These are phyloP conservation scores for Chrysolina oricalcia DNA, from an alignment of 2,888 invertebrate species.

Conservation along the genomic window DNA sequence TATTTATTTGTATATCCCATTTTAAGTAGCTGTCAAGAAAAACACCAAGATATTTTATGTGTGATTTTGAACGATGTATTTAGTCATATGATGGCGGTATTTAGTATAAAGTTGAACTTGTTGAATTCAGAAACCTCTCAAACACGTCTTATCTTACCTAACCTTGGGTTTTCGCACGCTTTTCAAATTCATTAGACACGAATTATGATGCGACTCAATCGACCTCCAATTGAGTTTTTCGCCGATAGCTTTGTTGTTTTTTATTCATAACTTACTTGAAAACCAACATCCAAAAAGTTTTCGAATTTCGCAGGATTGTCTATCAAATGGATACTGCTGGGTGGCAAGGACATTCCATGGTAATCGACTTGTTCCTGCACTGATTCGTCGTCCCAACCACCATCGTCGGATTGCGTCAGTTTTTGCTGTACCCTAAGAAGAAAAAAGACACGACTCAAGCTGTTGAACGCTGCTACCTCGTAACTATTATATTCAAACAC, in stretches of 20 bases:
- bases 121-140: too few relatives aligned
- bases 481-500: too few relatives aligned
- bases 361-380: constrained; percentile 69
- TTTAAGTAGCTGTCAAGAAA: too few relatives aligned
- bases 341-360: constrained; percentile 74
- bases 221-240: background rate
- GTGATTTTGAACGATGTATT: too few relatives aligned
- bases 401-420: constrained; percentile 39
- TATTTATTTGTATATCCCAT: too few relatives aligned
- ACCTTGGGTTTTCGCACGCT: too few relatives aligned
- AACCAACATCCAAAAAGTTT: constrained; percentile 74
- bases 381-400: constrained; percentile 71
- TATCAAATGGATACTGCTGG: constrained; percentile 77
- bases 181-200: too few relatives aligned
- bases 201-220: too few relatives aligned
- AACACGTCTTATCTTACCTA: too few relatives aligned
- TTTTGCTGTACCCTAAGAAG: constrained; percentile 46
- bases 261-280: constrained; percentile 65
- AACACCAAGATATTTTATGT: too few relatives aligned
- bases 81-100: too few relatives aligned
- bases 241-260: background rate
- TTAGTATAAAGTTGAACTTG: too few relatives aligned
- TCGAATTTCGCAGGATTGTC: constrained; percentile 77
- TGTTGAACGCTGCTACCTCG: background rate
- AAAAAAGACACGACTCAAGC: background rate